Percentiles rank a stretch among this genome's conserved stretches.
Conservation (phyloP, 2,113 vertebrate genomes). For the Nesoenas mayeri region DNA sequence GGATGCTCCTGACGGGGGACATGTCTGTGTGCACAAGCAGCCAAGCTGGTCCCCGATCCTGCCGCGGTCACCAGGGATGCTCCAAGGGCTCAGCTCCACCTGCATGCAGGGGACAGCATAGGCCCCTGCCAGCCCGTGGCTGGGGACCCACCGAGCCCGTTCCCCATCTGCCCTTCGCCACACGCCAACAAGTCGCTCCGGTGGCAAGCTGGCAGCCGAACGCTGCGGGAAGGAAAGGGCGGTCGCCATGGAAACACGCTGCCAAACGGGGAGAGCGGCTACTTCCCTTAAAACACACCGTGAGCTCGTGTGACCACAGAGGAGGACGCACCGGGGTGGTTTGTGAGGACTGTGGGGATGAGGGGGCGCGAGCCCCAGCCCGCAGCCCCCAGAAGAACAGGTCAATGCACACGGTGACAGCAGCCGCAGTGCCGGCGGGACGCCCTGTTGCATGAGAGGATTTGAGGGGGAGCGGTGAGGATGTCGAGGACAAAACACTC, state of each 20-base stretch:
- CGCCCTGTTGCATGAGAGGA: not conserved
- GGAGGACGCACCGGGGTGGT: rapidly evolving
- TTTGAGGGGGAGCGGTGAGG: rapidly evolving
- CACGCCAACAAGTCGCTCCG: not conserved
- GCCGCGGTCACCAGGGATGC: not conserved
- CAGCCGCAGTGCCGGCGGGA: rapidly evolving
- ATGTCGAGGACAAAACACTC: rapidly evolving
- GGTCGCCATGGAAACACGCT: constrained; percentile 64
- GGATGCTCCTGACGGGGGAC: not conserved
- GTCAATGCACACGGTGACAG: rapidly evolving
- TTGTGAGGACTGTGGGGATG: rapidly evolving
- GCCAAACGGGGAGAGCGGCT: constrained; percentile 52
- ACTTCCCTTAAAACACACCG: not conserved
- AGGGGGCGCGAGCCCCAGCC: rapidly evolving
- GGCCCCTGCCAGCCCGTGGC: rapidly evolving
- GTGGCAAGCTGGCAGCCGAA: not conserved
- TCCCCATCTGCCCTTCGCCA: not conserved
- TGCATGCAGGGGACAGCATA: rapidly evolving
- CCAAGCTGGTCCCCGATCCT: not conserved
- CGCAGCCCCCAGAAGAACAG: rapidly evolving
- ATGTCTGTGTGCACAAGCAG: not conserved
- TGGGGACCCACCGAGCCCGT: not conserved
- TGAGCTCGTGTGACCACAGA: not conserved
- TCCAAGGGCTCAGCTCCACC: not conserved
- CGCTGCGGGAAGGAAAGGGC: constrained; percentile 36